These are phyloP conservation scores for Scaptomyza pallida DNA, from an alignment of 1,140 invertebrate species.

Conservation along the genomic window DNA sequence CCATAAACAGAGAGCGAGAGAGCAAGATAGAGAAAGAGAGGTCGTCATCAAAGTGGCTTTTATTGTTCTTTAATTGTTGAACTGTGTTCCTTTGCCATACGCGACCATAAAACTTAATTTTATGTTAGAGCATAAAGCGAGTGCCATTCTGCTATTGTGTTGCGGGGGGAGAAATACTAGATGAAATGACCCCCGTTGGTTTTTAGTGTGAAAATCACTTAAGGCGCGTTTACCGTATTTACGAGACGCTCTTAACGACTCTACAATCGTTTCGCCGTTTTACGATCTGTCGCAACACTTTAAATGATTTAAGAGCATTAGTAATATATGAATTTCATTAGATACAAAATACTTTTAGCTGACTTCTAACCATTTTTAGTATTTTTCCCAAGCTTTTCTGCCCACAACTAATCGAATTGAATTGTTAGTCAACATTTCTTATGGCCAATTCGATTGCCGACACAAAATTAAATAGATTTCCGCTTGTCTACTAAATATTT, in stretches of 20 bases:
- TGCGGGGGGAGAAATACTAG: background rate
- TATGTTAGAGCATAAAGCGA: slow-evolving; percentile 50
- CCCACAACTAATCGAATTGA: slow-evolving; percentile 3
- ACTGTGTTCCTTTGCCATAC: slow-evolving; percentile 61
- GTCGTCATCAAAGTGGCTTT: slow-evolving; percentile 64
- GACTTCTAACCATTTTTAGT: too few species aligned
- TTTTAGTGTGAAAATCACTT: slow-evolving; percentile 79
- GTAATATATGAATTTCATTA: slow-evolving; percentile 18
- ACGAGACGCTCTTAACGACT: slow-evolving; percentile 60
- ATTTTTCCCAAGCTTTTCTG: too few species aligned
- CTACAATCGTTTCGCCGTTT: slow-evolving; percentile 59
- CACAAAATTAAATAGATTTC: slow-evolving; percentile 62
- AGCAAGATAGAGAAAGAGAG: slow-evolving; percentile 17
- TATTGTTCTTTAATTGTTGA: slow-evolving; percentile 78
- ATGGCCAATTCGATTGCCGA: slow-evolving; percentile 19
- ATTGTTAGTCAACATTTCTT: background rate
- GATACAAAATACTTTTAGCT: too few species aligned
- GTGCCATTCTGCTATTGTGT: background rate
- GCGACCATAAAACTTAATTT: slow-evolving; percentile 73
- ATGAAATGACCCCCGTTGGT: slow-evolving; percentile 66
- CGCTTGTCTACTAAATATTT: slow-evolving; percentile 52
- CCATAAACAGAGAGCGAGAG: slow-evolving; percentile 44
- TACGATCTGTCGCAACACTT: slow-evolving; percentile 50
- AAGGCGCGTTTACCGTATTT: slow-evolving; percentile 74
- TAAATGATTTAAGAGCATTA: slow-evolving; percentile 59